A percentile compares a stretch with the other conserved stretches of the same genome.
Evolutionary conservation across 2,888 invertebrate genomes (phyloP).

Genomic region (Beris chalybata): DNA sequence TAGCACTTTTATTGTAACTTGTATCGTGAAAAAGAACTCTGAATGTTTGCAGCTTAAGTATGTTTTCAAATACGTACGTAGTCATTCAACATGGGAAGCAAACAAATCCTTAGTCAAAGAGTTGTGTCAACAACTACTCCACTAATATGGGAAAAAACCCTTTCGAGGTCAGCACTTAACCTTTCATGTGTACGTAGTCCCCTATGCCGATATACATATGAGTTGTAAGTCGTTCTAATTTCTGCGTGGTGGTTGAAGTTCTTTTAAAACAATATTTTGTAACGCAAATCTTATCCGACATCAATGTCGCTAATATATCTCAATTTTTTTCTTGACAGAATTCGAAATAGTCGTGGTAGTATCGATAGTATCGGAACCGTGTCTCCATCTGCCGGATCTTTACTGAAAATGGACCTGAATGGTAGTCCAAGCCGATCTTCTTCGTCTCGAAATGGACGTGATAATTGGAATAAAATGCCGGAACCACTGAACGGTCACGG

Average conservation of each 20-base stretch:
- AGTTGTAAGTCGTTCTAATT: not conserved
- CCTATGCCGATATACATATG: too few relatives aligned
- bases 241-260: not conserved
- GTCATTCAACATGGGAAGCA: too few relatives aligned
- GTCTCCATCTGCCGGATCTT: constrained; percentile 45
- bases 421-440: constrained; percentile 41
- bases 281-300: not conserved
- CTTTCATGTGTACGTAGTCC: constrained; percentile 24
- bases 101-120: too few relatives aligned
- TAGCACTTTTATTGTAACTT: too few relatives aligned
- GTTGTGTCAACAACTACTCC: constrained; percentile 8
- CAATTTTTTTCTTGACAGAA: constrained; percentile 43
- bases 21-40: too few relatives aligned
- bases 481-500: constrained; percentile 48
- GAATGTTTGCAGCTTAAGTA: too few relatives aligned
- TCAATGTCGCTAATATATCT: too few relatives aligned
- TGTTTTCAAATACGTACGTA: too few relatives aligned
- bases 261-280: not conserved
- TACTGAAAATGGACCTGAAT: constrained; percentile 47
- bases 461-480: constrained; percentile 56
- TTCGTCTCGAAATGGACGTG: constrained; percentile 48
- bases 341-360: constrained; percentile 56
- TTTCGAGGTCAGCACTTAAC: constrained; percentile 40
- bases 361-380: constrained; percentile 55
- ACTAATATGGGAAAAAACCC: constrained; percentile 14